Evolutionary conservation across 2,888 invertebrate species (phyloP).

Genomic region (Neoascia interrupta): DNA sequence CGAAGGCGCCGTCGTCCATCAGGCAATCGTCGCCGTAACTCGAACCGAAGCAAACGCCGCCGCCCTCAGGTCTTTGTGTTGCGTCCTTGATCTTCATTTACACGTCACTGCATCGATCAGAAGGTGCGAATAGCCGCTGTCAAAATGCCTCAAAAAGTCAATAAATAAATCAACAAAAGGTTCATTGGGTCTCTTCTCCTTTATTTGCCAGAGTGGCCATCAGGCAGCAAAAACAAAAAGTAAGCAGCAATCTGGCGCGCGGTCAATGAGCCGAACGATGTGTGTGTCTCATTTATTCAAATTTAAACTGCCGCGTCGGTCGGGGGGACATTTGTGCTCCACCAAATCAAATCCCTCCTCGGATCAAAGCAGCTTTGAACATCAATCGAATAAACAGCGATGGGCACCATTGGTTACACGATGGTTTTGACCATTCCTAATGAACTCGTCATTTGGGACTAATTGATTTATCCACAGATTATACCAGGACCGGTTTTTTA

Average conservation of each 20-base stretch:
- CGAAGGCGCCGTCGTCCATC: slow-evolving; percentile 21
- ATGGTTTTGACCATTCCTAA: slow-evolving; percentile 59
- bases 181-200: slow-evolving; percentile 18
- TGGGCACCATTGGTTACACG: slow-evolving; percentile 46
- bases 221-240: too few relatives aligned
- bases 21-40: slow-evolving; percentile 4
- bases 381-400: slow-evolving; percentile 23
- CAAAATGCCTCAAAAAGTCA: neutral
- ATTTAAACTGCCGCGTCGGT: too few relatives aligned
- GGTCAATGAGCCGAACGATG: slow-evolving; percentile 11
- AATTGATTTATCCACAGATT: slow-evolving; percentile 67
- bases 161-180: slow-evolving; percentile 11
- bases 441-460: slow-evolving; percentile 64
- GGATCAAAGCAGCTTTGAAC: slow-evolving; percentile 43
- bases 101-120: neutral
- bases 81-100: neutral
- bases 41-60: slow-evolving; percentile 18
- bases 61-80: slow-evolving; percentile 5
- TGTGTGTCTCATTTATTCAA: slow-evolving; percentile 51
- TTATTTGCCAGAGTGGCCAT: slow-evolving; percentile 10
- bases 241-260: neutral
- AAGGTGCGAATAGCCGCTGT: neutral
- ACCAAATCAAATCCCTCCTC: slow-evolving; percentile 1
- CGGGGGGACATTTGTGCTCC: neutral
- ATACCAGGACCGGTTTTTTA: slow-evolving; percentile 55